Evolutionary conservation across 2,888 invertebrate species (phyloP), one percentile per base, ranked within the genome.

Genomic region (Drosophila borealis): DNA sequence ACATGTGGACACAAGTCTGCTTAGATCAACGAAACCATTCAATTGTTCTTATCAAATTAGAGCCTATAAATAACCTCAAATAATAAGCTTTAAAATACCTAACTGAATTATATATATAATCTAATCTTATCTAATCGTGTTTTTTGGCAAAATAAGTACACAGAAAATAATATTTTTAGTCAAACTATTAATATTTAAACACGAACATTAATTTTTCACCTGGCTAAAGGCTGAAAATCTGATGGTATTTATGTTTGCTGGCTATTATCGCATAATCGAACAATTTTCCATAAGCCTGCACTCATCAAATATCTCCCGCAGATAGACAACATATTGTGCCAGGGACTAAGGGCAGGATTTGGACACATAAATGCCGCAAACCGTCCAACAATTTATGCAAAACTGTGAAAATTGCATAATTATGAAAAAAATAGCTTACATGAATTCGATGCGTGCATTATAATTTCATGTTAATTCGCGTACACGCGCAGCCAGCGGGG

Each of bases 381-480:
- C 74, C 68, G 77, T 76, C 53, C 44, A 59, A 68, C 59, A 74
- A 87, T 82, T 78, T 78, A 81, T 78, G 70, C 71, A 81, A 76
- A 81, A 75, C 62, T 72, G 56, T 67, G 84, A 75, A 81, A 81
- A 81, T 87, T 81, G 73, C 69, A 74, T 81, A 68, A 70, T 84
- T 81, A 81, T 81, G 19, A 59, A 61, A 63, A 61, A 34, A 71
- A 63, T 67, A 64, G 62, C 77, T 67, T 57, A 69, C 80, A 70
- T 59, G 68, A 63, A 60, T 70, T 65, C 67, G 68, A 64, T 45
- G 64, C 62, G 50, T 82, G 77, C 67, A 74, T 88, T 85, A 80
- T 88, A 86, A 86, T 82, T 86, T 82, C 71, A 68, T 85, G 83
- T 79, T 74, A 74, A 88, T 83, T 80, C 73, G 62, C 63, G 41